Evolutionary conservation across 2,797 vertebrate species (phyloP).

Genomic region (Leucoraja ocellata): DNA sequence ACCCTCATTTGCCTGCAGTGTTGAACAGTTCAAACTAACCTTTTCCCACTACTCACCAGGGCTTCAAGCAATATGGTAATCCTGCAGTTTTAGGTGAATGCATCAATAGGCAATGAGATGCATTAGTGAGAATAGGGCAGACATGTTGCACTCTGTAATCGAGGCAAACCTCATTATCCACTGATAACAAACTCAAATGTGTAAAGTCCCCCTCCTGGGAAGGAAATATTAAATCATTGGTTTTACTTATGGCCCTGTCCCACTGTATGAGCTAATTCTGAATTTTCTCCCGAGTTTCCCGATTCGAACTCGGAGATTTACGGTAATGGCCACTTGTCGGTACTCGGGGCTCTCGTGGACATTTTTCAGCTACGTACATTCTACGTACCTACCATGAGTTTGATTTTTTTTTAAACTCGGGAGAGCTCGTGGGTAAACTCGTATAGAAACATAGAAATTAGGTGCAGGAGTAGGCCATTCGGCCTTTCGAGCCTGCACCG

Average conservation of each 20-base stretch:
- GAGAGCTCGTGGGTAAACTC: no score
- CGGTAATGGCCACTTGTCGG: no score
- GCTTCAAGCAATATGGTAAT: slow-evolving; percentile 12
- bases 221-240: background rate
- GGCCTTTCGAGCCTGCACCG: no score
- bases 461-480: no score
- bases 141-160: background rate
- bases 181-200: background rate
- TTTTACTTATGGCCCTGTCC: background rate
- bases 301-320: no score
- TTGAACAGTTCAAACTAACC: background rate
- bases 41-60: background rate
- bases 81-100: background rate
- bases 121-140: background rate
- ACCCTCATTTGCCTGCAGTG: background rate
- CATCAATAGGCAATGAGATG: background rate
- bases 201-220: background rate
- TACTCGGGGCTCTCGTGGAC: no score
- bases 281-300: no score
- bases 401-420: no score
- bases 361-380: no score
- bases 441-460: no score
- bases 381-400: no score
- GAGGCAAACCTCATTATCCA: background rate
- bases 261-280: no score